Conservation (phyloP, 2,113 vertebrate genomes). For the Coryphaenoides rupestris region DNA sequence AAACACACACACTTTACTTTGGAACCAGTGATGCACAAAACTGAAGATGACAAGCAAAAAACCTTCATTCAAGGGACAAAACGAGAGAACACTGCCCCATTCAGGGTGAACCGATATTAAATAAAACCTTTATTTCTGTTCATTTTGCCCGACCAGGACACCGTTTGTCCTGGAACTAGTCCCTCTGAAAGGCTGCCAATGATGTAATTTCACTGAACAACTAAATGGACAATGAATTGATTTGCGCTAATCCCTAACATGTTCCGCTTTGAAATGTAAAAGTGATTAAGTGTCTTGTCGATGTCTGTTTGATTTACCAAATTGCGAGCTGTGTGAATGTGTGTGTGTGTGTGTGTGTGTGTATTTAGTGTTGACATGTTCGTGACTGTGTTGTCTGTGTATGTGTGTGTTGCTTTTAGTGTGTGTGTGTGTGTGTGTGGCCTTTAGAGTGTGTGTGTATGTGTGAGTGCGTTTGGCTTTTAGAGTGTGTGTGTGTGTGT, state of each 20-base stretch:
- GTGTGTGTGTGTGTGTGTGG: constrained; percentile 20
- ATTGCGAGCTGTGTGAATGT: neutral
- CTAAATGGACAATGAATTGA: neutral
- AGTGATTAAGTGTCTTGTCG: no score
- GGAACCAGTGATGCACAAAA: neutral
- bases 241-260: neutral
- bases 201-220: neutral
- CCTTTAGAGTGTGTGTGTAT: constrained; percentile 23
- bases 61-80: neutral
- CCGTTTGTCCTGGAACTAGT: no score
- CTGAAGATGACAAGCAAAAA: neutral
- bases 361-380: constrained; percentile 18
- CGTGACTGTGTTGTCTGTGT: constrained; percentile 26
- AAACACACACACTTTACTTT: neutral
- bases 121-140: neutral
- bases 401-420: constrained; percentile 24
- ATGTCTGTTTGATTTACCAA: constrained; percentile 8
- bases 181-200: neutral
- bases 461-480: constrained; percentile 20
- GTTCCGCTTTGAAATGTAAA: neutral
- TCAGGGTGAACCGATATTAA: neutral
- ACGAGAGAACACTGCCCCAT: neutral
- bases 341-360: constrained; percentile 21
- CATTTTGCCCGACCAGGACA: constrained; percentile 3
- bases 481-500: constrained; percentile 19